phyloP scores from a whole-genome alignment of 2,797 vertebrate species.

The Crossoptilon crossoptilon region DNA sequence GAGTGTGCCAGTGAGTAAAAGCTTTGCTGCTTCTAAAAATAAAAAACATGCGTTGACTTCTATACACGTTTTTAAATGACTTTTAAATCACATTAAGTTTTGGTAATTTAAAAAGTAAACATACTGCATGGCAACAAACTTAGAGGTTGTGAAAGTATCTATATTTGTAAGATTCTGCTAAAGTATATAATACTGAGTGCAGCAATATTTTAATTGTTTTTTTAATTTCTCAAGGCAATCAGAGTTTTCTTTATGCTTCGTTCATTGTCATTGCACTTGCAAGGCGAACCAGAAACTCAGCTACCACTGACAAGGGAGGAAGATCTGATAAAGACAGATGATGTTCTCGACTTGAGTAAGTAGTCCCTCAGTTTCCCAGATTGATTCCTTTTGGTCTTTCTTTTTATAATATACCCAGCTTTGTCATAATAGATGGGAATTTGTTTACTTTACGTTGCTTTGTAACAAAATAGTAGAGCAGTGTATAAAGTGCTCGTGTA shows the following conservation, averaged over 20 bases:
- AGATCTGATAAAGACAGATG: conserved; percentile 96
- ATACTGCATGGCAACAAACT: not conserved
- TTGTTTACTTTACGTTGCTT: not conserved
- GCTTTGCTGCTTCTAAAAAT: not conserved
- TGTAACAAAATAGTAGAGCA: not conserved
- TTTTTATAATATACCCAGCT: not conserved
- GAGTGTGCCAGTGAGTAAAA: not conserved
- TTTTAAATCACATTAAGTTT: not conserved
- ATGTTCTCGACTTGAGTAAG: conserved; percentile 97
- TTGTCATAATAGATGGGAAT: not conserved
- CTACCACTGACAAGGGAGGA: conserved; percentile 93
- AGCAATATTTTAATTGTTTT: not conserved
- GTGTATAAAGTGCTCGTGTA: not conserved
- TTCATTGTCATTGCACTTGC: conserved; percentile 90
- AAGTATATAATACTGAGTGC: not conserved
- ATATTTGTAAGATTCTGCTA: not conserved
- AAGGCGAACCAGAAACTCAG: conserved; percentile 91
- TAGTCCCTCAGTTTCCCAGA: not conserved
- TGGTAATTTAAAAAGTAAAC: not conserved
- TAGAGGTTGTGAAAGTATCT: not conserved
- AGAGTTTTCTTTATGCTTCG: conserved; percentile 97
- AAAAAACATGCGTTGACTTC: not conserved
- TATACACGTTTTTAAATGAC: not conserved
- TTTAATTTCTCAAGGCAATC: conserved; percentile 87
- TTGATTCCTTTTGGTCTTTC: not conserved